Conservation (phyloP, 2,888 invertebrate species). For the Rhagium mordax region DNA sequence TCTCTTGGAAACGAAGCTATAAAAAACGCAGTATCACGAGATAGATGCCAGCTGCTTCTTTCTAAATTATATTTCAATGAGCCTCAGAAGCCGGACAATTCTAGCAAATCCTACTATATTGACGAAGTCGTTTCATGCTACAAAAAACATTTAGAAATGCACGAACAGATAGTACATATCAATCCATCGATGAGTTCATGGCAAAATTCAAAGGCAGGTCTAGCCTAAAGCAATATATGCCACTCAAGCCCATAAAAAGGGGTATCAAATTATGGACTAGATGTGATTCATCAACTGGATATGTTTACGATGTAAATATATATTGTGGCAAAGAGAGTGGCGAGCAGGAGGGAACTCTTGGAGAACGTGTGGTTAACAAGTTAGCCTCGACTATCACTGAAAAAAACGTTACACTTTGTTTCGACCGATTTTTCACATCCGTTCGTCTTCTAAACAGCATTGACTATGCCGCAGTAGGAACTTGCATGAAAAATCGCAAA, state of each 20-base stretch:
- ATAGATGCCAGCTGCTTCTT: constrained; percentile 18
- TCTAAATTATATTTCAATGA: constrained; percentile 25
- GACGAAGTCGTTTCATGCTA: constrained; percentile 26
- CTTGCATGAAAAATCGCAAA: background rate
- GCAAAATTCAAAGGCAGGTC: constrained; percentile 42
- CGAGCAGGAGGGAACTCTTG: background rate
- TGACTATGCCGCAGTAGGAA: background rate
- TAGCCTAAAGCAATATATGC: constrained; percentile 40
- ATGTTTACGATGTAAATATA: constrained; percentile 44
- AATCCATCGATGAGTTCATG: constrained; percentile 42
- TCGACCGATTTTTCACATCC: constrained; percentile 12
- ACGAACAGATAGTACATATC: constrained; percentile 15
- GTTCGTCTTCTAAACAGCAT: constrained; percentile 6
- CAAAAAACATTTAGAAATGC: constrained; percentile 5
- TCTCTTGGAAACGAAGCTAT: constrained; percentile 19
- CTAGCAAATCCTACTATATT: constrained; percentile 22
- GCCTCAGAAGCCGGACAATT: constrained; percentile 28
- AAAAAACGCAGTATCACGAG: constrained; percentile 16
- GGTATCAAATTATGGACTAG: constrained; percentile 43
- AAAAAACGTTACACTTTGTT: constrained; percentile 3
- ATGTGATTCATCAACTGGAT: constrained; percentile 40
- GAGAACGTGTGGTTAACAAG: constrained; percentile 29
- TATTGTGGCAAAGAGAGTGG: constrained; percentile 41
- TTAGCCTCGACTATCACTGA: constrained; percentile 3
- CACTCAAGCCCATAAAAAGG: constrained; percentile 46